These are phyloP conservation scores for Rhynchopsitta pachyrhyncha DNA, from an alignment of 2,113 vertebrate species.

Conservation along the genomic window DNA sequence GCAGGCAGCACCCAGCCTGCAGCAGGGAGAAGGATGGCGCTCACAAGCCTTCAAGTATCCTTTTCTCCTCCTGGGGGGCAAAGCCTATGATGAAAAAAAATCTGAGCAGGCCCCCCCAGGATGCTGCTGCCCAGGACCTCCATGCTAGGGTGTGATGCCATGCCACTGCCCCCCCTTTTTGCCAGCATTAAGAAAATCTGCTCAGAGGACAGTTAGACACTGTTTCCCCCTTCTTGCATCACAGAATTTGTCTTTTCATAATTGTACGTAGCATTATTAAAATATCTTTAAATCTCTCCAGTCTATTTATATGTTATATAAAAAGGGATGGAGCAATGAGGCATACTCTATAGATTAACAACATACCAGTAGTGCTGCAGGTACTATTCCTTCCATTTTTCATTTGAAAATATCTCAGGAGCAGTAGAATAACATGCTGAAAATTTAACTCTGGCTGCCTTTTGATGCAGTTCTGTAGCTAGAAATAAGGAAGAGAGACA, in stretches of 20 bases:
- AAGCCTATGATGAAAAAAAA: not conserved
- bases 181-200: not conserved
- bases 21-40: not conserved
- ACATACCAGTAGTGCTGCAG: not conserved
- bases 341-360: not conserved
- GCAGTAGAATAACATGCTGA: not conserved
- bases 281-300: not conserved
- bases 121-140: not conserved
- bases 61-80: not conserved
- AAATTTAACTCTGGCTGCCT: not conserved
- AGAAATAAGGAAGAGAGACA: slow-evolving; percentile 21
- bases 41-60: not conserved
- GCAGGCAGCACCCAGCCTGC: not conserved
- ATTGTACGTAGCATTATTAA: not conserved
- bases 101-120: not conserved
- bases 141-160: not conserved
- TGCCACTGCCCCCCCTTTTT: not conserved
- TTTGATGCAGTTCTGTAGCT: not conserved
- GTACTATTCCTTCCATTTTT: not conserved
- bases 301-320: not conserved
- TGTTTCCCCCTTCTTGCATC: not conserved
- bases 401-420: not conserved
- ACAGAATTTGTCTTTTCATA: not conserved
- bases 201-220: not conserved
- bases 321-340: not conserved